These are phyloP conservation scores for Dioctria rufipes DNA, from an alignment of 2,888 invertebrate genomes.

Conservation along the genomic window DNA sequence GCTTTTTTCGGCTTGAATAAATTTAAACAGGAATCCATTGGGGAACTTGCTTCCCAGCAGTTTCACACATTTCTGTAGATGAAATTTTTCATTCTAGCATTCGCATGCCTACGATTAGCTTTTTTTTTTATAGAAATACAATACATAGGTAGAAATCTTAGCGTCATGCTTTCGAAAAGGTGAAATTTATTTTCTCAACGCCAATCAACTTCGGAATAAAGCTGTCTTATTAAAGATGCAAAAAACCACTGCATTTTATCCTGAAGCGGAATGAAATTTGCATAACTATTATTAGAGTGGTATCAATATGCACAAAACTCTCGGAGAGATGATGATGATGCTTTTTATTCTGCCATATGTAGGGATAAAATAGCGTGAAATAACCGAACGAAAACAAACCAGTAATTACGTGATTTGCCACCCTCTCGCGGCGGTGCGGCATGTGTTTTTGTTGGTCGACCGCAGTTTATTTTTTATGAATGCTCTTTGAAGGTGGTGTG, in stretches of 20 bases:
- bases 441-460: neutral
- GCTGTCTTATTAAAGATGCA: constrained; percentile 25
- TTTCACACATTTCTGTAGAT: neutral
- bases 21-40: neutral
- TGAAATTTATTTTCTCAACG: neutral
- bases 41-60: neutral
- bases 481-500: neutral
- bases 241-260: constrained; percentile 10
- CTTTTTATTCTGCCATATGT: constrained; percentile 58
- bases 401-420: constrained; percentile 54
- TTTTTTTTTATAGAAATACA: neutral
- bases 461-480: constrained; percentile 8
- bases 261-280: constrained; percentile 19
- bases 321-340: neutral
- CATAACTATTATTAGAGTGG: constrained; percentile 36
- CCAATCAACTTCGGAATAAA: neutral
- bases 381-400: constrained; percentile 57
- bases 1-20: constrained; percentile 12
- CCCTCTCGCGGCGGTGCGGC: constrained; percentile 13
- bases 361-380: constrained; percentile 54
- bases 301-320: constrained; percentile 7
- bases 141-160: no score
- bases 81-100: no score
- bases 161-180: neutral
- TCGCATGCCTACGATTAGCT: no score